Evolutionary conservation across 1,140 invertebrate genomes (phyloP), one percentile per base, ranked within the genome.

Genomic region (Danaus melanippus): DNA sequence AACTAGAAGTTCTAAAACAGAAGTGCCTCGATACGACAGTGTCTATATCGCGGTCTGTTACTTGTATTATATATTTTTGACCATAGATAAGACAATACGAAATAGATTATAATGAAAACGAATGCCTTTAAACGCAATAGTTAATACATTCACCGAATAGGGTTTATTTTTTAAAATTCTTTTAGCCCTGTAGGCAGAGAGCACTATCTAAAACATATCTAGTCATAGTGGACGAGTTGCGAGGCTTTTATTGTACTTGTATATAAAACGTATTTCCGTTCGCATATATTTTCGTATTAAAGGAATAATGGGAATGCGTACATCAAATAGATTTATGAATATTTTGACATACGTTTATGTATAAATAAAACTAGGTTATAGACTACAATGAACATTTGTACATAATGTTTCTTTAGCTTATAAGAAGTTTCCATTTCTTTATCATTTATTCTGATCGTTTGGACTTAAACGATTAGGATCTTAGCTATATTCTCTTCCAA

Each of bases 1-100:
- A 32, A 32, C 2, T 32, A 32, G 21, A 32, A 53, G 32, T 46
- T 53, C 51, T 21, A 10, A 49, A 59, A 40, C 47, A 48, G 50
- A 61, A 60, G 58, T 61, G 62, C 58, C 58, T 65, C 57, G 49
- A 54, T 46, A 49, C 40, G 32, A 50, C 46, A 56, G 52, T 17
- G 43, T 56, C 48, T 60, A 46, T 44, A 58, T 56, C 53, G 51
- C 50, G 12, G 45, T 48, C 56, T 58, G 49, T 50, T 50, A 50
- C 17, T 50, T 57, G 52, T 55, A 53, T 21, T 58, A 50, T 58
- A 76, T 82, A 81, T 71, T 81, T 78, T 86, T 65, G 79, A 86
- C 79, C 80, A 84, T 84, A 84, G 79, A 81, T 81, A 79, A 84
- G 83, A 86, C 83, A 86, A 86, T 86, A 86, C 80, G 74, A 84